Percentiles rank a stretch among this genome's conserved stretches.
phyloP scores from a whole-genome alignment of 1,140 invertebrate species.

The Zaprionus lachaisei region DNA sequence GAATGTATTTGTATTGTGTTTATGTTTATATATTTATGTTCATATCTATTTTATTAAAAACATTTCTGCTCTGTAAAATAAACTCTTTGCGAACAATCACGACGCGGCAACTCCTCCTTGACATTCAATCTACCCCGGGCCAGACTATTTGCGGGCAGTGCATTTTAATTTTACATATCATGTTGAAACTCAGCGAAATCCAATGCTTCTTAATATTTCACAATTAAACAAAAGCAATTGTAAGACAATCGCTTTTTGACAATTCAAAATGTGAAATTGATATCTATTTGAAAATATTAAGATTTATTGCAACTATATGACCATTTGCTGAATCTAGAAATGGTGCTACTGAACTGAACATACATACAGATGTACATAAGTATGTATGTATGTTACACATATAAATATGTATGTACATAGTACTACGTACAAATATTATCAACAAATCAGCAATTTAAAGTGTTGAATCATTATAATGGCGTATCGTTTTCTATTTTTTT shows the following conservation, averaged over 20 bases:
- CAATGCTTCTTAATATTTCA: conserved; percentile 44
- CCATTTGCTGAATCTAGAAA: not conserved
- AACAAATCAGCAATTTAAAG: conserved; percentile 24
- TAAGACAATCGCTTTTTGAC: not conserved
- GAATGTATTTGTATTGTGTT: not conserved
- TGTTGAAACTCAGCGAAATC: conserved; percentile 72
- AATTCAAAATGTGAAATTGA: not conserved
- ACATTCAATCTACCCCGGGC: no score
- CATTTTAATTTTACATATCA: conserved; percentile 53
- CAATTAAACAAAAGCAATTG: not conserved
- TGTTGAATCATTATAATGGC: conserved; percentile 57
- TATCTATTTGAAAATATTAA: not conserved
- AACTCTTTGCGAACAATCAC: no score
- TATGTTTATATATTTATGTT: not conserved
- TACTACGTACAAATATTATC: not conserved
- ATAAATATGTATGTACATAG: not conserved
- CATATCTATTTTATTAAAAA: no score
- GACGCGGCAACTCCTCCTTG: no score
- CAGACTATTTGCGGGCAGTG: conserved; percentile 26
- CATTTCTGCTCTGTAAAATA: no score
- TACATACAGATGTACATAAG: not conserved
- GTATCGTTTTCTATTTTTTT: conserved; percentile 17
- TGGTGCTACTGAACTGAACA: not conserved
- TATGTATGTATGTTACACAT: not conserved
- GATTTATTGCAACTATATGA: not conserved